Evolutionary conservation across 2,888 invertebrate species (phyloP), one percentile per base, ranked within the genome.

Genomic region (Drosophila tripunctata): DNA sequence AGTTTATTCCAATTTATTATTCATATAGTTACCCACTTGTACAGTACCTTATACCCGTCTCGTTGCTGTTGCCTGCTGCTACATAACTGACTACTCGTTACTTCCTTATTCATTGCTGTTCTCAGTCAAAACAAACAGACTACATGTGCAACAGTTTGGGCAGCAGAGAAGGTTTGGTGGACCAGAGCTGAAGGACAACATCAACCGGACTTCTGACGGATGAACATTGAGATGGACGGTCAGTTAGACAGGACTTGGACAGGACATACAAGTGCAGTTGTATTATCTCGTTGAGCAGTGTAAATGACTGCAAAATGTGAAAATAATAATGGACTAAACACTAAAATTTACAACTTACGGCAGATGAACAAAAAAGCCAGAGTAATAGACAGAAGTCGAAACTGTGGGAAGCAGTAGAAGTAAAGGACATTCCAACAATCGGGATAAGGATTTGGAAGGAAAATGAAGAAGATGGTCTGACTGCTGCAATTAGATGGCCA

Each of bases 241-340:
- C 61, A 43, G 45, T 19, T 44, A 15, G 43, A 55, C 41, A 54
- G 40, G 31, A 6, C 8, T n/a, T 21, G 35, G 54, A 47, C 19
- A 38, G 38, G 12, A 63, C 44, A 54, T 17, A 54, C 44, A 62
- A 60, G 41, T 47, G 60, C 55, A 76, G 40, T 47, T 38, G 62
- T 40, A 64, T 75, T 72, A 72, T 63, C 63, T 64, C 64, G 76
- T 71, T 75, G 76, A 75, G 72, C 56, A 58, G 68, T 61, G 80
- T 68, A 74, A 80, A 68, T 76, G 68, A 71, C 67, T 79, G 80
- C 64, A 74, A 71, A 78, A 78, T 78, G 78, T 76, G 80, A 80
- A 78, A 78, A 80, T 79, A 80, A 80, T 78, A 78, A 79, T 74
- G 68, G 70, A 78, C 80, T 78, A 79, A 78, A 73, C 77, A 74